Conservation (phyloP, 2,113 vertebrate species). For the Odobenus rosmarus region DNA sequence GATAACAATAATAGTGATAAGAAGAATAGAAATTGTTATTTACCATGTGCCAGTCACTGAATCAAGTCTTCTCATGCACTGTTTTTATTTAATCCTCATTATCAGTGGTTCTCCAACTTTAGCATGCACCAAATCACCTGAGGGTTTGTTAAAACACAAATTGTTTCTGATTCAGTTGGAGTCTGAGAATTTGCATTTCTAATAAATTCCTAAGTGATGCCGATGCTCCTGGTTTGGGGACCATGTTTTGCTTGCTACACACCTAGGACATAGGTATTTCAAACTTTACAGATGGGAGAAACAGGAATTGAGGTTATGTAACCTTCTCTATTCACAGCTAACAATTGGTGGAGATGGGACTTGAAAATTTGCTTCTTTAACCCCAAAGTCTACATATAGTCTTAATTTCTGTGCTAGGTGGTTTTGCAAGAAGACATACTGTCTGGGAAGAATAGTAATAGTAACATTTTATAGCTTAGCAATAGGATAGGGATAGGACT, state of each 20-base stretch:
- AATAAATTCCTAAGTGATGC: neutral
- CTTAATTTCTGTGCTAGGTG: neutral
- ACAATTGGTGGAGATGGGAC: neutral
- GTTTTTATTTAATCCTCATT: neutral
- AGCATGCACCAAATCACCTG: neutral
- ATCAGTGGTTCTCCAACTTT: neutral
- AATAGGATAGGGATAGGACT: neutral
- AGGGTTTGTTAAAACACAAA: neutral
- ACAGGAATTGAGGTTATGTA: neutral
- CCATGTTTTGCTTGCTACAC: neutral
- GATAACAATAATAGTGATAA: neutral
- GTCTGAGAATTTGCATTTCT: neutral
- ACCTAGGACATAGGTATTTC: neutral
- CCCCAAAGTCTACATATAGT: neutral
- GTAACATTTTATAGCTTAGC: neutral
- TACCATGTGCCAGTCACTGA: neutral
- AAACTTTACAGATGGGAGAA: neutral
- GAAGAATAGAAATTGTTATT: neutral
- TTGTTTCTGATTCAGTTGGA: neutral
- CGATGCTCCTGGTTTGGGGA: neutral
- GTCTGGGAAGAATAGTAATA: neutral
- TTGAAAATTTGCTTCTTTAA: constrained; percentile 27
- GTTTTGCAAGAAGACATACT: neutral
- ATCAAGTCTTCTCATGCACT: neutral
- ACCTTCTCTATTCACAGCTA: neutral